Evolutionary conservation across 1,140 invertebrate genomes (phyloP), one percentile per base, ranked within the genome.

Genomic region (Rhizoglyphus robini): DNA sequence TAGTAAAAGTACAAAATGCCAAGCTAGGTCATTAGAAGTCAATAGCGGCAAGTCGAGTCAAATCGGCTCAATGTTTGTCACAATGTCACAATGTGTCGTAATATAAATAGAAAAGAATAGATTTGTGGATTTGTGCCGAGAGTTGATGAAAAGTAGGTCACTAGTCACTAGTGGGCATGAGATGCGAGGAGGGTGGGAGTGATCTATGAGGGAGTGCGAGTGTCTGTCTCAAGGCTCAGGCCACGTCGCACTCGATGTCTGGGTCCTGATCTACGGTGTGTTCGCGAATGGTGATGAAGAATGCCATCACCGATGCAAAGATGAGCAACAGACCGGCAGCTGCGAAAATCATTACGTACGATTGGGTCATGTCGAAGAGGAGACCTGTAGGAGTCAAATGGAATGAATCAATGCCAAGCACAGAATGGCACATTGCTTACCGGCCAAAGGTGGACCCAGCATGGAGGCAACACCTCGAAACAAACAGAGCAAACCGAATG

Each of bases 381-480:
- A 84, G 84, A 63, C 93, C 94, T 71, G 86, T 25, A 72, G 70
- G 13, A 20, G 23, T 61, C 84, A 48, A 88, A 27, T 36, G 63
- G 60, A n/a, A n/a, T n/a, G 25, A 29, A 29, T 41, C 13, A 32
- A 65, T 47, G 23, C 20, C 25, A n/a, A 58, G 54, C 32, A 23
- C 2, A 20, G 38, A 49, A 57, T n/a, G 20, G n/a, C 20, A 60
- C 59, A 32, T 63, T 29, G 41, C 70, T 69, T 75, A 83, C 83
- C 83, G 66, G 83, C 82, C 36, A 84, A 70, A 4, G 83, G 83
- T 8, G 82, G 76, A 15, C 83, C 83, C 41, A 95, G 77, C 38
- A 96, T 88, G 2, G 90, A 87, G 0, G 93, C 89, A 34, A 87
- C 84, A 25, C 95, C 95, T 76, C 94, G 83, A 79, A 96, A 95